These are phyloP conservation scores for Halcyon chelicuti DNA, from an alignment of 2,797 vertebrate genomes.

Conservation along the genomic window DNA sequence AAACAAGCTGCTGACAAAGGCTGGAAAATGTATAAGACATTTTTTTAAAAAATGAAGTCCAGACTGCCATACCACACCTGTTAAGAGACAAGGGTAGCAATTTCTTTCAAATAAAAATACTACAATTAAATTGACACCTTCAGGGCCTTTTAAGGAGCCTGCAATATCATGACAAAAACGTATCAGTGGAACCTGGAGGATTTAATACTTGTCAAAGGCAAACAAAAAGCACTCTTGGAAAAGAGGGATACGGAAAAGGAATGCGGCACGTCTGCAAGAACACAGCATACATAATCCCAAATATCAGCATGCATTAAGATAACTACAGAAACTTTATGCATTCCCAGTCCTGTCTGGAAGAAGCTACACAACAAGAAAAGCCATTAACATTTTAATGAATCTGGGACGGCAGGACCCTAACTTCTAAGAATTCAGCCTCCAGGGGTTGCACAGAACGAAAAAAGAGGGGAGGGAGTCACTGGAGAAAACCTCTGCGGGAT, in stretches of 20 bases:
- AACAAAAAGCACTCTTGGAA: not conserved
- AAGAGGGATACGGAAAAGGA: not conserved
- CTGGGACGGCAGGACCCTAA: not conserved
- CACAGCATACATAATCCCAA: not conserved
- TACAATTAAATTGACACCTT: not conserved
- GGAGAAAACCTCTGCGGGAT: not conserved
- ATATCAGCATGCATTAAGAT: not conserved
- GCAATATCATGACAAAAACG: not conserved
- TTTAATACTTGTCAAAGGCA: not conserved
- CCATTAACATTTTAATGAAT: conserved; percentile 37
- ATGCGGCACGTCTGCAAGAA: not conserved
- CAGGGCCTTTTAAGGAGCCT: not conserved
- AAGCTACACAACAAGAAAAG: conserved; percentile 55
- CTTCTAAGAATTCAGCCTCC: not conserved
- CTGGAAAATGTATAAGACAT: not conserved
- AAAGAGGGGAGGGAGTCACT: not conserved
- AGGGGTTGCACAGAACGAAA: not conserved
- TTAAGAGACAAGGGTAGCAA: not conserved
- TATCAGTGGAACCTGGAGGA: not conserved
- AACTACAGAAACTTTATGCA: not conserved
- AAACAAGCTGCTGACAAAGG: not conserved
- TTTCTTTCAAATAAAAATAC: not conserved
- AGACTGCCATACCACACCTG: not conserved
- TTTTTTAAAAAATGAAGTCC: not conserved
- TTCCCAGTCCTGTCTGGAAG: conserved; percentile 9